Evolutionary conservation across 2,797 vertebrate genomes (phyloP).

Genomic region (Ambastaia sidthimunki): DNA sequence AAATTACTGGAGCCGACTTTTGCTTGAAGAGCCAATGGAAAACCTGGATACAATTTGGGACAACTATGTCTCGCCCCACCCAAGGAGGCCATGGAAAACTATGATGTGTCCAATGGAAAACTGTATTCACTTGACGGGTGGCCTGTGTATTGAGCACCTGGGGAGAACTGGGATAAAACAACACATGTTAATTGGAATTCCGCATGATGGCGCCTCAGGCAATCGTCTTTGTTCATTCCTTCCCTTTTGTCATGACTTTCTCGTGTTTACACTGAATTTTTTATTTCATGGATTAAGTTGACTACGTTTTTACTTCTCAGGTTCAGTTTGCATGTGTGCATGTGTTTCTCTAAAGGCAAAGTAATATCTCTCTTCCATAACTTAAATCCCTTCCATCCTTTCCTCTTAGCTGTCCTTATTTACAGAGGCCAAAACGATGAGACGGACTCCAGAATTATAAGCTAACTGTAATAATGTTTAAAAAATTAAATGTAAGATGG

Average conservation of each 20-base stretch:
- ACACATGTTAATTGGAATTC: conserved; percentile 55
- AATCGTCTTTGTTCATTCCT: conserved; percentile 59
- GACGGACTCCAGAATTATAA: conserved; percentile 46
- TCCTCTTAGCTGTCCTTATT: conserved; percentile 32
- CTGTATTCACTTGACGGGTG: conserved; percentile 10
- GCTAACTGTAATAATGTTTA: conserved; percentile 55
- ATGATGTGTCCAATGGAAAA: conserved; percentile 43
- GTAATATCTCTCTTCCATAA: conserved; percentile 17
- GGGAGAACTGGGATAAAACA: conserved; percentile 40
- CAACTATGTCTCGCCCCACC: conserved; percentile 53
- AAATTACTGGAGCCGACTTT: conserved; percentile 32
- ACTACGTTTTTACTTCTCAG: conserved; percentile 72
- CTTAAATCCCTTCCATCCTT: conserved; percentile 45
- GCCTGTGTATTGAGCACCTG: conserved; percentile 42
- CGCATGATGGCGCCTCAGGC: conserved; percentile 73
- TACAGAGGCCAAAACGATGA: conserved; percentile 26
- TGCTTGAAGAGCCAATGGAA: conserved; percentile 51
- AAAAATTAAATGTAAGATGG: conserved; percentile 50
- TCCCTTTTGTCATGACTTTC: conserved; percentile 56
- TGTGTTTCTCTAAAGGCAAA: conserved; percentile 66
- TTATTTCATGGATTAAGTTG: conserved; percentile 62
- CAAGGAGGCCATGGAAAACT: conserved; percentile 62
- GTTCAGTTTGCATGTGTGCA: conserved; percentile 86
- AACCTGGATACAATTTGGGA: conserved; percentile 46
- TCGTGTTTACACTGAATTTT: conserved; percentile 53